Evolutionary conservation across 2,888 invertebrate genomes (phyloP), one percentile per base, ranked within the genome.

Genomic region (Eugnorisma glareosa): DNA sequence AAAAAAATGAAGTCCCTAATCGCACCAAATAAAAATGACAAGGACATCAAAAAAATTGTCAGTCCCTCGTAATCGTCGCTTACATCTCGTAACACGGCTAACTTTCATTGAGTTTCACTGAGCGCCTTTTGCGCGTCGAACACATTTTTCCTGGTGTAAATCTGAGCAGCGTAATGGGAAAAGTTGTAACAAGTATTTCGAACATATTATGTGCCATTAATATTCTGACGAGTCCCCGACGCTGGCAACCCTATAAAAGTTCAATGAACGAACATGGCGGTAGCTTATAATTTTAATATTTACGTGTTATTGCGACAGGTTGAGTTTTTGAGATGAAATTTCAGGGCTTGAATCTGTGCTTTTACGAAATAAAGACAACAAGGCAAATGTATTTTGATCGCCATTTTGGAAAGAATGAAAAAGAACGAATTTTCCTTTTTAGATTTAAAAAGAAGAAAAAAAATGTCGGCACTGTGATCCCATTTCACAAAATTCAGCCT

Each of bases 181-280:
- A 96, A 96, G 96, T 96, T 96, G 94, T 95, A 95, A 95, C 94
- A 96, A 95, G 96, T 95, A 95, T 96, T 95, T 94, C 90, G 93
- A 94, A 94, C 93, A 94, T 95, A 95, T 95, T 96, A 95, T 94
- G 92, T 93, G 91, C 93, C 94, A 95, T 96, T 96, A 96, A 96
- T 96, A 96, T 96, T 96, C 95, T 93, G 94, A 93, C 92, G 93
- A 94, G 94, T 93, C 92, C 91, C 89, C 93, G 92, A 89, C 93
- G 92, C 88, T 88, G 93, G 91, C 88, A 92, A 93, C 93, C 94
- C 93, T 91, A 94, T 93, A 93, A 94, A 95, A 94, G 94, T 95
- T 94, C 92, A 93, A 94, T 94, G 93, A 92, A 93, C 93, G 91
- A 92, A 90, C 86, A 86, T 88, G 86, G 87, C 89, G 86, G 88